These are phyloP conservation scores for Ceratothoa steindachneri DNA, from an alignment of 2,888 invertebrate species.

Conservation along the genomic window DNA sequence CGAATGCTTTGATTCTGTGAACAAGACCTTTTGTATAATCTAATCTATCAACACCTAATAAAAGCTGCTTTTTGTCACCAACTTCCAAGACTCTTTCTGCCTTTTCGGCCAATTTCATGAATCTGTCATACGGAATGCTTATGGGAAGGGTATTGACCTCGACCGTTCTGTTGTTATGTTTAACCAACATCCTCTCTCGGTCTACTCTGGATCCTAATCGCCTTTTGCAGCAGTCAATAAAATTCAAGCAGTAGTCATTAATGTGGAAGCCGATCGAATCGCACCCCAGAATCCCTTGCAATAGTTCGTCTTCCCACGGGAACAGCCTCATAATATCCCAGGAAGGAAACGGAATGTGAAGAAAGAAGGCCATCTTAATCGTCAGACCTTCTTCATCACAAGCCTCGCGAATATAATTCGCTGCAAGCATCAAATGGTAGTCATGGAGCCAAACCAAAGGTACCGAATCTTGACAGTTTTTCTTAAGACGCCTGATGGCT, in stretches of 20 bases:
- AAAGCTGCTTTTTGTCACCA: conserved; percentile 58
- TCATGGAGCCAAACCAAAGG: conserved; percentile 59
- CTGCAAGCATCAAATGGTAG: conserved; percentile 58
- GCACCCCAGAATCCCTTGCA: conserved; percentile 56
- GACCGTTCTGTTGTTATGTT: conserved; percentile 53
- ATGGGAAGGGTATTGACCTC: conserved; percentile 55
- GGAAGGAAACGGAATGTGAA: conserved; percentile 59
- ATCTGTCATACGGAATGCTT: conserved; percentile 54
- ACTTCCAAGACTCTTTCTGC: conserved; percentile 51
- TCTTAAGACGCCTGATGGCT: conserved; percentile 52
- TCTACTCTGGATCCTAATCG: conserved; percentile 55
- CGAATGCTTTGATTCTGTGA: conserved; percentile 75
- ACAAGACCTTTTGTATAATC: conserved; percentile 91
- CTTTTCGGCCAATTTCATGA: conserved; percentile 52
- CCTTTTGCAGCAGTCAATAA: conserved; percentile 55
- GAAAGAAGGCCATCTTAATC: conserved; percentile 57
- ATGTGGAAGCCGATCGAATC: conserved; percentile 57
- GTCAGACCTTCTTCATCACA: conserved; percentile 26
- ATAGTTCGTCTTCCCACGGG: conserved; percentile 56
- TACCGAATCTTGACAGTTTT: conserved; percentile 50
- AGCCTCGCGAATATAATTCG: conserved; percentile 55
- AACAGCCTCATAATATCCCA: conserved; percentile 57
- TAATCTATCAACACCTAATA: conserved; percentile 82
- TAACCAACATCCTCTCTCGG: conserved; percentile 53
- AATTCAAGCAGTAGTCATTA: conserved; percentile 55